Evolutionary conservation across 2,113 vertebrate genomes (phyloP).

Genomic region (Salminus brasiliensis): DNA sequence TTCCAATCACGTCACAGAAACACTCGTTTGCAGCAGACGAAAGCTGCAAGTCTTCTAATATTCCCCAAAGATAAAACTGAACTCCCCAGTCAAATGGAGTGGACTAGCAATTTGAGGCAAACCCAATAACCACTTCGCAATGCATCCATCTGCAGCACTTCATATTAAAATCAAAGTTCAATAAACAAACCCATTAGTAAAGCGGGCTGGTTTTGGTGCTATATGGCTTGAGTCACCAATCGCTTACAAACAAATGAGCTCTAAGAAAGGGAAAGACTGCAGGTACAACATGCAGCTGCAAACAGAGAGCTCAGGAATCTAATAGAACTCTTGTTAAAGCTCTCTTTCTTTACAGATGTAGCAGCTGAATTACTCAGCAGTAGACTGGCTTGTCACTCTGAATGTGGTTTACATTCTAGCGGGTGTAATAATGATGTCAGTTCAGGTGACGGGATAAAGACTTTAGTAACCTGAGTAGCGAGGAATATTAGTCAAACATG

Average conservation of each 20-base stretch:
- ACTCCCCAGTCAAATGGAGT: conserved; percentile 6
- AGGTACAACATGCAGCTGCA: neutral
- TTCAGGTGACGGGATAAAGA: conserved; percentile 44
- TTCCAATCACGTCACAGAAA: conserved; percentile 24
- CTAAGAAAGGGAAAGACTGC: neutral
- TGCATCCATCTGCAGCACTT: conserved; percentile 33
- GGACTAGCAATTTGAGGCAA: neutral
- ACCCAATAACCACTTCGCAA: conserved; percentile 33
- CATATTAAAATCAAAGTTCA: neutral
- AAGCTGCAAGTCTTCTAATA: conserved; percentile 18
- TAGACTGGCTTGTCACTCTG: conserved; percentile 2
- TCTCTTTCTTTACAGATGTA: neutral
- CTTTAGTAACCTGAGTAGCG: conserved; percentile 29
- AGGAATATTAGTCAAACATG: conserved; percentile 50
- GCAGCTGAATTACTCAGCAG: neutral
- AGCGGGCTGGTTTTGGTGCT: neutral
- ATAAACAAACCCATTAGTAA: neutral
- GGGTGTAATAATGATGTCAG: conserved; percentile 42
- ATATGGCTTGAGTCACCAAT: neutral
- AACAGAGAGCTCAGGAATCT: neutral
- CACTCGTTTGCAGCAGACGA: conserved; percentile 26
- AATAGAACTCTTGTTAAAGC: neutral
- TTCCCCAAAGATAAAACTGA: conserved; percentile 10
- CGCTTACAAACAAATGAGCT: neutral
- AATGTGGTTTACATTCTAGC: conserved; percentile 1